These are phyloP conservation scores for Thamnaconus septentrionalis DNA, from an alignment of 2,113 vertebrate genomes.

Conservation along the genomic window DNA sequence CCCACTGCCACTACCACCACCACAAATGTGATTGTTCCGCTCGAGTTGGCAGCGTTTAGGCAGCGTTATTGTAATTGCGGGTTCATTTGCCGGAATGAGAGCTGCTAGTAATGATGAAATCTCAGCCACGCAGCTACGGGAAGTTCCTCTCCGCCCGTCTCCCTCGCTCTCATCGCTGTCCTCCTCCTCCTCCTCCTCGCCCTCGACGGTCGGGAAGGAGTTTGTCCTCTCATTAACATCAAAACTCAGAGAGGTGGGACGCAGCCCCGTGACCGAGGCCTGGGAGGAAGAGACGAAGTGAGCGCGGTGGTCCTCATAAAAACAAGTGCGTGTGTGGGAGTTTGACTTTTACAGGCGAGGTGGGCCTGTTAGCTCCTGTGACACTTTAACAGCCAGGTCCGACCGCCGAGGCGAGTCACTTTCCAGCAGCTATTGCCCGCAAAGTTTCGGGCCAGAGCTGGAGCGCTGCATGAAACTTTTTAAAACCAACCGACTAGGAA, in stretches of 20 bases:
- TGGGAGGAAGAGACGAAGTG: neutral
- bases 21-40: conserved; percentile 75
- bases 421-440: conserved; percentile 40
- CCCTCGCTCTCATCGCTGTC: conserved; percentile 47
- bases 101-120: conserved; percentile 58
- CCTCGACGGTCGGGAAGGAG: conserved; percentile 9
- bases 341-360: conserved; percentile 22
- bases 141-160: conserved; percentile 51
- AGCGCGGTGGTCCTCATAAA: neutral
- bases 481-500: neutral
- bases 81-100: conserved; percentile 70
- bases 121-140: conserved; percentile 56
- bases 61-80: conserved; percentile 62
- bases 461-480: neutral
- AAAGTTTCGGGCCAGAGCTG: conserved; percentile 3
- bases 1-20: conserved; percentile 1
- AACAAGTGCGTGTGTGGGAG: conserved; percentile 21
- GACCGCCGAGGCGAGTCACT: conserved; percentile 17
- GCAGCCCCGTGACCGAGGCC: no score
- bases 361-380: conserved; percentile 42
- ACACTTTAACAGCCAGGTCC: conserved; percentile 32
- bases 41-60: conserved; percentile 65
- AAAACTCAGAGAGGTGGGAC: conserved; percentile 33
- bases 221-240: conserved; percentile 63
- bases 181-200: conserved; percentile 11